Conservation (phyloP, 2,797 vertebrate genomes). For the Choloepus didactylus region DNA sequence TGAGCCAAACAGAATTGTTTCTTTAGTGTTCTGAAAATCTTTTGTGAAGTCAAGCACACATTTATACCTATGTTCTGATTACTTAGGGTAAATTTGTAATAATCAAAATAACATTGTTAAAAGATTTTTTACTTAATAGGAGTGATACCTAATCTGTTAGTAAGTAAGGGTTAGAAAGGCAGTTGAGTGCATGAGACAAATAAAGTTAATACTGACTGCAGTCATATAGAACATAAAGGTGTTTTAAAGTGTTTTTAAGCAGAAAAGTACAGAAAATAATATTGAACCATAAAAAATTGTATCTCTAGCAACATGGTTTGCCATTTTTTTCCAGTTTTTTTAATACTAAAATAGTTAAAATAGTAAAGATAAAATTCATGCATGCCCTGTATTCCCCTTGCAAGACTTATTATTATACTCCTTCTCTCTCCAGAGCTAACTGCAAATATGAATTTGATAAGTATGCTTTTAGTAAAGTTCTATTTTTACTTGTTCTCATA, state of each 20-base stretch:
- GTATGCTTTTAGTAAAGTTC: not conserved
- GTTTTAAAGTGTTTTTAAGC: not conserved
- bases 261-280: constrained; percentile 1
- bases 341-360: not conserved
- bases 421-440: not conserved
- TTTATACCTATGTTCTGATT: not conserved
- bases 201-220: not conserved
- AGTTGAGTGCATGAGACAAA: not conserved
- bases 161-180: constrained; percentile 14
- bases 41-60: not conserved
- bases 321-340: not conserved
- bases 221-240: not conserved
- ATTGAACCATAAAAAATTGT: not conserved
- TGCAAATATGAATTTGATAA: not conserved
- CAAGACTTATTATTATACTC: not conserved
- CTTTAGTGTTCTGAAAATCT: constrained; percentile 11
- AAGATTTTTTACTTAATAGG: not conserved
- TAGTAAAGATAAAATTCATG: not conserved
- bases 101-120: constrained; percentile 37
- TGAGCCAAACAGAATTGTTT: constrained; percentile 5
- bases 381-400: not conserved
- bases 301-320: not conserved
- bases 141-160: not conserved
- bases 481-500: not conserved
- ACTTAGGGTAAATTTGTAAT: constrained; percentile 24